Base-by-base conservation (phyloP, 2,113 vertebrate genomes). In the Neogale vison region DNA sequence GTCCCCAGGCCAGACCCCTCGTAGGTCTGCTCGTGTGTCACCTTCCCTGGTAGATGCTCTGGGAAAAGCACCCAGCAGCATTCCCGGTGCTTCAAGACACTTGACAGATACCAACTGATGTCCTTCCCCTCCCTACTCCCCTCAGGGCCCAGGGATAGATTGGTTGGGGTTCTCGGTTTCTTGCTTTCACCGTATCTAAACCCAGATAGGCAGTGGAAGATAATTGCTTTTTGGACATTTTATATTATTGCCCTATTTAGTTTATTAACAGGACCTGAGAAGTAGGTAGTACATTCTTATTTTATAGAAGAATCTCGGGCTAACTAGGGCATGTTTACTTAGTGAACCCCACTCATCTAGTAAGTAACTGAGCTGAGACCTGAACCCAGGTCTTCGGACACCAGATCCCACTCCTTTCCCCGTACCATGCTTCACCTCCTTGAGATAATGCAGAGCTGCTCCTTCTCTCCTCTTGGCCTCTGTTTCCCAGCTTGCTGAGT, bases 141-240 rank as follows among this genome's bases (percentile, higher is more conserved):
- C 26, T 65, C 1, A 20, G 74, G 34, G 20, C 52, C 36, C 29
- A 72, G 29, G 39, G 20, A 72, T 52, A 4, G 4, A 21, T 15
- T 74, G 69, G 9, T n/a, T 47, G 72, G 31, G 72, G 4, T 93
- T 92, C 79, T 45, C 45, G 6, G 50, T 65, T 79, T 96, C 86
- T 96, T 80, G 18, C 79, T 90, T 94, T 91, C 77, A 34, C 17
- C 55, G 0, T 61, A 29, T 80, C 89, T 81, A 86, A 90, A 71
- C 65, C 71, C 69, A 76, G 36, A 36, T 65, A 76, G 86, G 26
- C 10, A 11, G 69, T 42, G 23, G 76, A 84, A 87, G 80, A 88
- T 87, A 72, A 82, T 61, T 71, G 34, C 76, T 88, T 81, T 67
- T 74, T 34, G 39, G 84, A 81, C 76, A 88, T 81, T 88, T 94